A percentile compares a stretch with the other conserved stretches of the same genome.
These are phyloP conservation scores for Amblyjoppa proteus DNA, from an alignment of 2,888 invertebrate species.

Conservation along the genomic window DNA sequence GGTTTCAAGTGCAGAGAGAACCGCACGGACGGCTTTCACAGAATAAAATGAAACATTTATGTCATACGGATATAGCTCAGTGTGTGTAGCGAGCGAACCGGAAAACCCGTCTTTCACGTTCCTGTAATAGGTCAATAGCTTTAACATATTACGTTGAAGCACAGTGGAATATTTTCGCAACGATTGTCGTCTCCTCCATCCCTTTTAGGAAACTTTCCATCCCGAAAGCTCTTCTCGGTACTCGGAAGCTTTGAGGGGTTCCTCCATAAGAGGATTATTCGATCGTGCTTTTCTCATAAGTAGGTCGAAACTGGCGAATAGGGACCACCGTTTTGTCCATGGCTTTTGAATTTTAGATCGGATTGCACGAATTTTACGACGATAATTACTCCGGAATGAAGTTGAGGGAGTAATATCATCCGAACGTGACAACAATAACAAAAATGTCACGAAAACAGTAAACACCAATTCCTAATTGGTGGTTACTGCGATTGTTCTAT, in stretches of 20 bases:
- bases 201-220: conserved; percentile 20
- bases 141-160: neutral
- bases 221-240: neutral
- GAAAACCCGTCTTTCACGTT: too few relatives aligned
- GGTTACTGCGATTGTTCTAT: too few relatives aligned
- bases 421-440: neutral
- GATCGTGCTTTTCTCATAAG: conserved; percentile 10
- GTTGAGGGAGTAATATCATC: neutral
- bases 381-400: neutral
- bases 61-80: too few relatives aligned
- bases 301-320: neutral
- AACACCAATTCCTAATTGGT: neutral
- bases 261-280: conserved; percentile 49
- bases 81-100: too few relatives aligned
- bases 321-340: too few relatives aligned
- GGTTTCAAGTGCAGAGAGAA: too few relatives aligned
- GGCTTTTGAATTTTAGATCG: too few relatives aligned
- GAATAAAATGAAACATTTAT: too few relatives aligned
- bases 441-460: neutral
- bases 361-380: neutral
- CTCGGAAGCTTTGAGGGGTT: conserved; percentile 12
- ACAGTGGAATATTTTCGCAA: neutral
- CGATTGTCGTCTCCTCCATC: neutral
- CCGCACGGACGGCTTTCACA: too few relatives aligned
- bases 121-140: conserved; percentile 5